A percentile compares a stretch with the other conserved stretches of the same genome.
Evolutionary conservation across 2,113 vertebrate genomes (phyloP).

Genomic region (Pelmatolapia mariae): DNA sequence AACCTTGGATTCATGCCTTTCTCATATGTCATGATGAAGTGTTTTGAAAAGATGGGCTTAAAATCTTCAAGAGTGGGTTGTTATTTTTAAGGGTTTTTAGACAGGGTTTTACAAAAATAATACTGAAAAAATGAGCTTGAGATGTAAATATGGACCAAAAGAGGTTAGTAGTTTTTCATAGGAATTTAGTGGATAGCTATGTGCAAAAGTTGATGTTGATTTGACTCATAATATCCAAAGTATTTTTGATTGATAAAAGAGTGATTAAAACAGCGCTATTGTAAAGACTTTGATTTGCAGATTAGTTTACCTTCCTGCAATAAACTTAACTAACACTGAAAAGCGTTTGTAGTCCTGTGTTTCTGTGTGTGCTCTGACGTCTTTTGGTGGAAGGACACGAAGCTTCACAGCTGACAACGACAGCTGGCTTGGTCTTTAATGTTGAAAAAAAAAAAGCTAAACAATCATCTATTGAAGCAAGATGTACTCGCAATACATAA

Average conservation of each 20-base stretch:
- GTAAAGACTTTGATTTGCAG: background rate
- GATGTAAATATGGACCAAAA: background rate
- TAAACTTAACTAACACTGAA: background rate
- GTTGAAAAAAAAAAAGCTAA: background rate
- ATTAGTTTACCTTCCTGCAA: background rate
- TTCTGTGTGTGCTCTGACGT: background rate
- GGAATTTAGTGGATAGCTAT: background rate
- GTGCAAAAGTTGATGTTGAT: background rate
- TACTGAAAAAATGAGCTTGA: background rate
- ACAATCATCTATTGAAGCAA: background rate
- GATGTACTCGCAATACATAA: background rate
- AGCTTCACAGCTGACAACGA: accelerated
- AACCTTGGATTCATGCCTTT: background rate
- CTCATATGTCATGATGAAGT: background rate
- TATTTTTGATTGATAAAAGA: background rate
- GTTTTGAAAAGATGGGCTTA: background rate
- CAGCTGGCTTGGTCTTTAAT: background rate
- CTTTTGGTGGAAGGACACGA: background rate
- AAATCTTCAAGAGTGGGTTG: background rate
- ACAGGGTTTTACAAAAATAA: accelerated
- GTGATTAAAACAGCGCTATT: accelerated
- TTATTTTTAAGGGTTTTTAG: background rate
- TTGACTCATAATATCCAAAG: background rate
- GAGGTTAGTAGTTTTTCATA: background rate
- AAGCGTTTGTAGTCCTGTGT: background rate